Conservation (phyloP, 2,113 vertebrate species). For the Alectura lathami region DNA sequence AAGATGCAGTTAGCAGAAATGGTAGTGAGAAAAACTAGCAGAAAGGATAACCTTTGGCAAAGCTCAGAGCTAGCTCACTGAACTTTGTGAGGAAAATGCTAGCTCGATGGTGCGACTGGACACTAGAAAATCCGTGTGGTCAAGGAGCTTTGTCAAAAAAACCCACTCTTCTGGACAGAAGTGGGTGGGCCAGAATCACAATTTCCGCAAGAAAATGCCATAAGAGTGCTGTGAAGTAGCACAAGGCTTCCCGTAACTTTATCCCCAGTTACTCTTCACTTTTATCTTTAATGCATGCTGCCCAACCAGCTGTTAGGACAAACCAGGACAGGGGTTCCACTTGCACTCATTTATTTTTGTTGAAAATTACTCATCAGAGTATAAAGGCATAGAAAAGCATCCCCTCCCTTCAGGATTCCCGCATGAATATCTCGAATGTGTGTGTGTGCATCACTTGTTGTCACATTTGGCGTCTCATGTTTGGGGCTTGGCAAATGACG, state of each 20-base stretch:
- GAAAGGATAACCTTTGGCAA: background rate
- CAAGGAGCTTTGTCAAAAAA: background rate
- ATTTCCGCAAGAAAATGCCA: background rate
- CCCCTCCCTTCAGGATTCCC: background rate
- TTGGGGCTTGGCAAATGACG: background rate
- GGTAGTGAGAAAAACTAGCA: background rate
- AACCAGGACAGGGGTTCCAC: background rate
- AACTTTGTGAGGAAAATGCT: background rate
- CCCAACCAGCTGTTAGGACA: accelerated
- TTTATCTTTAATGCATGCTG: accelerated
- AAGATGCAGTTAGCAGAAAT: background rate
- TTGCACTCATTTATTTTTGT: background rate
- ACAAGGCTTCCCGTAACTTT: background rate
- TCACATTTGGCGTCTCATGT: background rate
- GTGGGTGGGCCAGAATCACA: background rate
- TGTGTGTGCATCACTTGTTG: background rate
- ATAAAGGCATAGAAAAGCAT: background rate
- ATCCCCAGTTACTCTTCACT: background rate
- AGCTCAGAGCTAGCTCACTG: background rate
- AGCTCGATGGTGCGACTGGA: background rate
- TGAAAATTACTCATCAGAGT: background rate
- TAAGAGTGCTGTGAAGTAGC: background rate
- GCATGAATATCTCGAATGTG: background rate
- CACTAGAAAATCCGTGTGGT: background rate
- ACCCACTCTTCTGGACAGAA: background rate